A percentile compares a stretch with the other conserved stretches of the same genome.
phyloP scores from a whole-genome alignment of 2,797 vertebrate species.

The Zenarchopterus dispar region DNA sequence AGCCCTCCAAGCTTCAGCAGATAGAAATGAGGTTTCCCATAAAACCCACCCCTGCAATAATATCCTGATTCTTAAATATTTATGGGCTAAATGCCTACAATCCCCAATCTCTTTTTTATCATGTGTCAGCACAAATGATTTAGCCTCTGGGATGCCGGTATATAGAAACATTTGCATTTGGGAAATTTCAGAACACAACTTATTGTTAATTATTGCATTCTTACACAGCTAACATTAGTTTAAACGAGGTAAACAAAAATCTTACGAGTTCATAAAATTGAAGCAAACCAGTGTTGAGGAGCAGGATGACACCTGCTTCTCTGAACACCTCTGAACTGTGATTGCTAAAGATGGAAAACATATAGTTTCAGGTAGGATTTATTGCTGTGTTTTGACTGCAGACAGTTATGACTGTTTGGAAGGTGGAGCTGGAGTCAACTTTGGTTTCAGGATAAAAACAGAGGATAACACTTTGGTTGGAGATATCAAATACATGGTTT shows the following conservation, averaged over 20 bases:
- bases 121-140: slow-evolving; percentile 72
- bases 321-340: slow-evolving; percentile 27
- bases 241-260: slow-evolving; percentile 59
- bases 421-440: too few relatives aligned
- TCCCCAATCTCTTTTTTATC: slow-evolving; percentile 54
- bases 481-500: too few relatives aligned
- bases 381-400: neutral
- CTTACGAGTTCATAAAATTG: slow-evolving; percentile 29
- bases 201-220: slow-evolving; percentile 29
- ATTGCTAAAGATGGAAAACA: slow-evolving; percentile 27
- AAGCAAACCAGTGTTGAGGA: slow-evolving; percentile 26
- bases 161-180: slow-evolving; percentile 47
- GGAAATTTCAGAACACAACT: slow-evolving; percentile 44
- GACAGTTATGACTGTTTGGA: too few relatives aligned
- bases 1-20: slow-evolving; percentile 48
- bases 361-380: slow-evolving; percentile 28
- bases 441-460: too few relatives aligned
- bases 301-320: neutral
- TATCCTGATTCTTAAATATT: slow-evolving; percentile 71
- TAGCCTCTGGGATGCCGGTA: slow-evolving; percentile 40
- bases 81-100: slow-evolving; percentile 53
- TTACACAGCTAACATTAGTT: slow-evolving; percentile 10
- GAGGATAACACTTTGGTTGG: too few relatives aligned
- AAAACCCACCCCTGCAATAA: slow-evolving; percentile 65
- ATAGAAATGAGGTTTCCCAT: slow-evolving; percentile 48